phyloP scores from a whole-genome alignment of 2,888 invertebrate genomes.

The Cryptophagus acutangulus region DNA sequence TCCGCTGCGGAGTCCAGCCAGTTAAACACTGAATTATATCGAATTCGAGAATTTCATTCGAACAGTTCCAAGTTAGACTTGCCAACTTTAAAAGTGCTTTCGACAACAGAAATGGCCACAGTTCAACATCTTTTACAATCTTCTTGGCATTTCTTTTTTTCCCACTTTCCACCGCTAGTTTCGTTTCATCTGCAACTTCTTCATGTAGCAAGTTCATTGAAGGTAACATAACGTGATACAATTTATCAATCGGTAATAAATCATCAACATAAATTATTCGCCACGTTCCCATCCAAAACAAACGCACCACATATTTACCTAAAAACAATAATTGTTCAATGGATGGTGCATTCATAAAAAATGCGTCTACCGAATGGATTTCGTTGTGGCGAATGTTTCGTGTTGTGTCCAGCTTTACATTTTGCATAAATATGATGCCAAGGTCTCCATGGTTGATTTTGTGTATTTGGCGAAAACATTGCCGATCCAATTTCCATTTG shows the following conservation, averaged over 20 bases:
- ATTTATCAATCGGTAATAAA: slow-evolving; percentile 44
- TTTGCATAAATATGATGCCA: slow-evolving; percentile 50
- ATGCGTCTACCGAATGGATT: slow-evolving; percentile 35
- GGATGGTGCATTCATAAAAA: too few relatives aligned
- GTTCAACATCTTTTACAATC: slow-evolving; percentile 31
- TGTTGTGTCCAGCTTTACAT: slow-evolving; percentile 42
- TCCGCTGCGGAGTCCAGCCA: slow-evolving; percentile 44
- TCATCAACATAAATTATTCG: slow-evolving; percentile 50
- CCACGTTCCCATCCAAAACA: slow-evolving; percentile 51
- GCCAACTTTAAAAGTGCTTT: slow-evolving; percentile 50
- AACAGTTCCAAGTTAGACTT: slow-evolving; percentile 41
- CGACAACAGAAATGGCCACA: slow-evolving; percentile 50
- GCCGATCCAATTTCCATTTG: slow-evolving; percentile 40
- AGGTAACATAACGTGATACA: slow-evolving; percentile 44
- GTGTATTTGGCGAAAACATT: slow-evolving; percentile 34
- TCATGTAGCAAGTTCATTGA: slow-evolving; percentile 14
- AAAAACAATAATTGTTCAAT: slow-evolving; percentile 7
- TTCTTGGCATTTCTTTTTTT: slow-evolving; percentile 10
- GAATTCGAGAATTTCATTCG: slow-evolving; percentile 44
- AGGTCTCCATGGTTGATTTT: slow-evolving; percentile 42
- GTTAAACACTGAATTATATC: slow-evolving; percentile 47
- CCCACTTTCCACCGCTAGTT: background rate
- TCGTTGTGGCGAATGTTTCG: slow-evolving; percentile 39
- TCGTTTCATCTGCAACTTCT: background rate
- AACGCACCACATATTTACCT: slow-evolving; percentile 51